A percentile compares a stretch with the other conserved stretches of the same genome.
These are phyloP conservation scores for Halictus quadricinctus DNA, from an alignment of 2,888 invertebrate species.

Conservation along the genomic window DNA sequence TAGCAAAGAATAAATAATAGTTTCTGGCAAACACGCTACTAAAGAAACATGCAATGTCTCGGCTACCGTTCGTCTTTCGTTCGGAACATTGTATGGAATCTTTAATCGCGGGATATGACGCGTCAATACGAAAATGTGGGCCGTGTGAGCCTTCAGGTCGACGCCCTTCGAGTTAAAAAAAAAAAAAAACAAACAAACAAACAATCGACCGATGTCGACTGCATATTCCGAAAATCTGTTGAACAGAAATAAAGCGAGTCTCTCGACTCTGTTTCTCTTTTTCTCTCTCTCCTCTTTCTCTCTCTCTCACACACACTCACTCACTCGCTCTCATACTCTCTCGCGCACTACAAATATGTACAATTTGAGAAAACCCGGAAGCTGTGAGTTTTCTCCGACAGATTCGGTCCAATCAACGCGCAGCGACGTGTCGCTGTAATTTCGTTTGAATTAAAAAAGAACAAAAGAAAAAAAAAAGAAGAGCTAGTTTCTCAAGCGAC, in stretches of 20 bases:
- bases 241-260: background rate
- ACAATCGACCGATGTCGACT: conserved; percentile 2
- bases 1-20: conserved; percentile 32
- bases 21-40: conserved; percentile 18
- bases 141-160: background rate
- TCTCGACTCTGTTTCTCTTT: background rate
- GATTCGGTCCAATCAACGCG: background rate
- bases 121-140: background rate
- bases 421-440: background rate
- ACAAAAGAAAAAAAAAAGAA: background rate
- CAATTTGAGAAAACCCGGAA: background rate
- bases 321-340: background rate
- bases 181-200: background rate
- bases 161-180: conserved; percentile 10
- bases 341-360: background rate
- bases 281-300: background rate
- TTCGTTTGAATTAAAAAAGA: background rate
- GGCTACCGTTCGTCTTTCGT: background rate
- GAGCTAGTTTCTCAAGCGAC: conserved; percentile 1
- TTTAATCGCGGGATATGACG: conserved; percentile 13
- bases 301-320: background rate
- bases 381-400: background rate
- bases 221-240: conserved; percentile 1
- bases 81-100: conserved; percentile 23
- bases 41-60: conserved; percentile 21